These are phyloP conservation scores for Cyprinodon brontotheroides DNA, from an alignment of 2,113 vertebrate species.

Conservation along the genomic window DNA sequence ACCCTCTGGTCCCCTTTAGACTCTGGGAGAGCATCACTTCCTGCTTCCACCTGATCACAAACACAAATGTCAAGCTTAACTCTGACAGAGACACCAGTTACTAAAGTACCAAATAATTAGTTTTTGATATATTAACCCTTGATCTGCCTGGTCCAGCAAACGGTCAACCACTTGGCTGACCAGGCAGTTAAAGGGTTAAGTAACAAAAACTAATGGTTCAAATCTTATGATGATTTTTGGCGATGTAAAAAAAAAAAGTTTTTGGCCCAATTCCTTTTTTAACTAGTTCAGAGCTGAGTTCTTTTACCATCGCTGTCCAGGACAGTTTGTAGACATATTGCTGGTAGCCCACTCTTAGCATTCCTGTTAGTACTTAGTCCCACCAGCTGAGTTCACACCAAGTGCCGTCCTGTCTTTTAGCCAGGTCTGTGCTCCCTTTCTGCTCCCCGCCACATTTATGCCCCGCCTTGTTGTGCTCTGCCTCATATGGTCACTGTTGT, in stretches of 20 bases:
- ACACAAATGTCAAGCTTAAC: background rate
- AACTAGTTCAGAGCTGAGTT: background rate
- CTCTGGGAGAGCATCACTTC: slow-evolving; percentile 85
- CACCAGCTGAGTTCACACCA: too few species aligned
- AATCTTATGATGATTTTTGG: background rate
- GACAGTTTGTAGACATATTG: slow-evolving; percentile 74
- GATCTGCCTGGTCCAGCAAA: too few species aligned
- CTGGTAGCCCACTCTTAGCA: slow-evolving; percentile 78
- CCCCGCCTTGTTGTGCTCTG: slow-evolving; percentile 16
- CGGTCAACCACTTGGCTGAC: too few species aligned
- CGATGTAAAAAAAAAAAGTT: background rate
- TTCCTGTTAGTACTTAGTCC: slow-evolving; percentile 19
- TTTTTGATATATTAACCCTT: too few species aligned
- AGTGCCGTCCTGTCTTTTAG: background rate
- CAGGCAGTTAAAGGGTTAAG: too few species aligned
- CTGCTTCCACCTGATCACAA: slow-evolving; percentile 83
- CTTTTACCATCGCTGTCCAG: slow-evolving; percentile 69
- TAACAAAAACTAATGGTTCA: background rate
- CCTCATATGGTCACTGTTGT: slow-evolving; percentile 67
- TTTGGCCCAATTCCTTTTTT: background rate
- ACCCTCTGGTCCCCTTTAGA: slow-evolving; percentile 83
- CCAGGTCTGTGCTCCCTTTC: slow-evolving; percentile 4
- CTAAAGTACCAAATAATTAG: too few species aligned
- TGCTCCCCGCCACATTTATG: slow-evolving; percentile 8
- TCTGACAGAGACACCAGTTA: background rate